These are phyloP conservation scores for Nyctibius grandis DNA, from an alignment of 2,797 vertebrate genomes.

Conservation along the genomic window DNA sequence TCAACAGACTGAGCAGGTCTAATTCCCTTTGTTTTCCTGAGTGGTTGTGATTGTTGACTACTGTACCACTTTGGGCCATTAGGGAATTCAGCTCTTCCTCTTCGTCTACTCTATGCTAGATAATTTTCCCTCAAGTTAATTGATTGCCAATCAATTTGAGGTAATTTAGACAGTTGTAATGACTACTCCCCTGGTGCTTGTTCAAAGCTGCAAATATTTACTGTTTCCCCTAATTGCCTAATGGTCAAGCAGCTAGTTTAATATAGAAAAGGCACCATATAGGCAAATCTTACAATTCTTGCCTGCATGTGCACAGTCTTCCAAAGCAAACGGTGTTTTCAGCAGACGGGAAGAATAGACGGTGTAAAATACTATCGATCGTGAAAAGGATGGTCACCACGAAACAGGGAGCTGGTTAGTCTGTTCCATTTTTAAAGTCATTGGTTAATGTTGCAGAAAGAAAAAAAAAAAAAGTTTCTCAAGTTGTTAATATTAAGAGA, in stretches of 20 bases:
- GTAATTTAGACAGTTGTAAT: not conserved
- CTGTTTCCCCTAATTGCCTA: not conserved
- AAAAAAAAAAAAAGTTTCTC: not conserved
- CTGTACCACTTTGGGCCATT: not conserved
- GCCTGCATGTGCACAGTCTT: not conserved
- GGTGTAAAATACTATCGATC: not conserved
- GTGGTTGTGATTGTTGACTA: not conserved
- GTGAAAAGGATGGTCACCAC: not conserved
- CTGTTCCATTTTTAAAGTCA: not conserved
- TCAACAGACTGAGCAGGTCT: not conserved
- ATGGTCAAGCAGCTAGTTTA: not conserved
- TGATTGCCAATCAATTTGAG: not conserved
- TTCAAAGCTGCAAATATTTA: not conserved
- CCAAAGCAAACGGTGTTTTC: not conserved
- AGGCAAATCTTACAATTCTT: not conserved
- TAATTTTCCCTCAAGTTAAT: not conserved
- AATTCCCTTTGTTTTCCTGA: not conserved
- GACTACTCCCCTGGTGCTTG: not conserved
- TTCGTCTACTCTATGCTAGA: not conserved
- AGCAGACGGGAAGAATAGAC: not conserved
- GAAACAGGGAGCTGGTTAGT: not conserved
- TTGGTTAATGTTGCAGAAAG: not conserved
- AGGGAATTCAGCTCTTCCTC: not conserved
- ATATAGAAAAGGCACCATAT: not conserved
- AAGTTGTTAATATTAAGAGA: not conserved